Conservation (phyloP, 2,888 invertebrate genomes). For the Dysmachus trigonus region DNA sequence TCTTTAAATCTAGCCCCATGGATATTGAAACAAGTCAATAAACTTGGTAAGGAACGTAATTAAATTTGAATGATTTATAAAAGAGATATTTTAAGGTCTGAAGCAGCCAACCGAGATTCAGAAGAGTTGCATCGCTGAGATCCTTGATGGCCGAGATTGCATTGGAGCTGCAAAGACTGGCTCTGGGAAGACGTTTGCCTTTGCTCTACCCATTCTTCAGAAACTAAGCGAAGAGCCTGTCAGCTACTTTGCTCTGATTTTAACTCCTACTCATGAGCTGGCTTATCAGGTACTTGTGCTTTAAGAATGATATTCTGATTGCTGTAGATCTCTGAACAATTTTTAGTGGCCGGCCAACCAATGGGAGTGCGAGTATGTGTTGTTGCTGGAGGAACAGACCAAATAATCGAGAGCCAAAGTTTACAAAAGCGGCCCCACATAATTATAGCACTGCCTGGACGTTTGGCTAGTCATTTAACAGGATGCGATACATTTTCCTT, state of each 20-base stretch:
- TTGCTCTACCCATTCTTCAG: slow-evolving; percentile 93
- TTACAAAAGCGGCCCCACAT: slow-evolving; percentile 88
- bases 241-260: slow-evolving; percentile 92
- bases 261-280: slow-evolving; percentile 94
- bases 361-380: slow-evolving; percentile 84
- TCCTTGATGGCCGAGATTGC: slow-evolving; percentile 83
- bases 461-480: slow-evolving; percentile 90
- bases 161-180: slow-evolving; percentile 98
- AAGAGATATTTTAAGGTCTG: slow-evolving; percentile 69
- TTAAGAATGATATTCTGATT: background rate
- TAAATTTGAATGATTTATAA: background rate
- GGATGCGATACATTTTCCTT: slow-evolving; percentile 86
- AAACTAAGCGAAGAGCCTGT: slow-evolving; percentile 92
- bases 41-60: slow-evolving; percentile 68
- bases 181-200: slow-evolving; percentile 97
- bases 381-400: slow-evolving; percentile 95
- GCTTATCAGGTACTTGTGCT: slow-evolving; percentile 72
- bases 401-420: slow-evolving; percentile 86
- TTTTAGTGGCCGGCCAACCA: slow-evolving; percentile 88
- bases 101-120: slow-evolving; percentile 85
- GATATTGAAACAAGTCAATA: slow-evolving; percentile 76
- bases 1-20: slow-evolving; percentile 75
- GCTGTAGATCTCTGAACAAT: slow-evolving; percentile 91
- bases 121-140: slow-evolving; percentile 79
- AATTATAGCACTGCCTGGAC: slow-evolving; percentile 95